A percentile compares a stretch with the other conserved stretches of the same genome.
These are phyloP conservation scores for Ciconia maguari DNA, from an alignment of 2,113 vertebrate genomes.

Conservation along the genomic window DNA sequence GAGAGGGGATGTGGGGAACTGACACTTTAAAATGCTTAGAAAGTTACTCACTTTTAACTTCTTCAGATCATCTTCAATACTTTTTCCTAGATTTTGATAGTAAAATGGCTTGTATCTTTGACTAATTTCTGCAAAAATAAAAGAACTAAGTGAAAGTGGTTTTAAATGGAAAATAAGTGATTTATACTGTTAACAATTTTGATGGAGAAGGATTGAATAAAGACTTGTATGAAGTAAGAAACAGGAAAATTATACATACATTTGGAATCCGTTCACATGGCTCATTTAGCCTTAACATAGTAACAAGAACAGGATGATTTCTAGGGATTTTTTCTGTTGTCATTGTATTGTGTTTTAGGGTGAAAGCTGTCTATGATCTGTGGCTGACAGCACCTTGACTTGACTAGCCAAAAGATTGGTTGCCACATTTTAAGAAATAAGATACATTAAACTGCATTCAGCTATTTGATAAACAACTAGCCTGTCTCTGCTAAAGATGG, in stretches of 20 bases:
- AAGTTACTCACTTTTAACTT: conserved; percentile 78
- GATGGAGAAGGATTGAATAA: background rate
- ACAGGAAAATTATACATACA: background rate
- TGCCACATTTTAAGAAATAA: background rate
- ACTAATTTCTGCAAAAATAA: conserved; percentile 77
- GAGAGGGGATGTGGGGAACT: background rate
- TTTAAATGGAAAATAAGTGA: background rate
- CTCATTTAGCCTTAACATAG: background rate
- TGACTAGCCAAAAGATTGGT: background rate
- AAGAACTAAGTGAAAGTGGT: background rate
- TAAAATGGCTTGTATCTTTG: conserved; percentile 81
- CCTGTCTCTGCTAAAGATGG: background rate
- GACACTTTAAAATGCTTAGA: background rate
- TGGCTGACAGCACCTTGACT: background rate
- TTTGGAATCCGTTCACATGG: background rate
- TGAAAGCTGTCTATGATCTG: background rate
- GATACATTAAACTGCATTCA: background rate
- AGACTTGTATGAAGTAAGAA: background rate
- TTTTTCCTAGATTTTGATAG: conserved; percentile 55
- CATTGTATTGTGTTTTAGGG: background rate
- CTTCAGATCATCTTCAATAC: conserved; percentile 77
- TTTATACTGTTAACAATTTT: background rate
- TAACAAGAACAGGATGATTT: background rate
- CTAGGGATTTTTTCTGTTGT: background rate
- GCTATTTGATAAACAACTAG: background rate